phyloP scores from a whole-genome alignment of 2,113 vertebrate genomes.

The Pelodiscus sinensis region DNA sequence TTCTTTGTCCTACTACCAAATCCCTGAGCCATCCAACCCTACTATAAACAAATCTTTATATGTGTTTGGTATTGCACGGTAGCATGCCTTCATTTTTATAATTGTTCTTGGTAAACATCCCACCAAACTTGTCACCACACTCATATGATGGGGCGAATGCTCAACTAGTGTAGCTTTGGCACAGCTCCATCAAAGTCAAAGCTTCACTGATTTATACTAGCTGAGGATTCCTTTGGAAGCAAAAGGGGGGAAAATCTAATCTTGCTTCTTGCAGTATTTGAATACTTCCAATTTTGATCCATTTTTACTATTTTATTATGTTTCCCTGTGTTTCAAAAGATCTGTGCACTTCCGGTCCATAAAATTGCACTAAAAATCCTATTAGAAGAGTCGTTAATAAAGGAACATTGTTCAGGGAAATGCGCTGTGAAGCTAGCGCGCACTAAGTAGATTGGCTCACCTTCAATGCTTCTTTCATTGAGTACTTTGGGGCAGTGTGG shows the following conservation, averaged over 20 bases:
- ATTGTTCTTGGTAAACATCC: not conserved
- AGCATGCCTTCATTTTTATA: slow-evolving; percentile 5
- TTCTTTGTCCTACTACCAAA: not conserved
- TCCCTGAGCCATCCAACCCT: not conserved
- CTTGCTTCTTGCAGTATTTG: not conserved
- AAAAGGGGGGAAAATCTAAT: not conserved
- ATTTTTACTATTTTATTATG: not conserved
- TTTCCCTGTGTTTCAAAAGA: slow-evolving; percentile 1
- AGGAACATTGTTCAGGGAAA: slow-evolving; percentile 56
- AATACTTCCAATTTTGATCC: not conserved
- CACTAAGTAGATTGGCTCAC: slow-evolving; percentile 34
- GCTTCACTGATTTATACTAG: not conserved
- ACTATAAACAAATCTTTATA: not conserved
- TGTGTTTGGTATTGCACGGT: not conserved
- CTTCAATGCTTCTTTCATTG: slow-evolving; percentile 53
- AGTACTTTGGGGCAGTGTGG: slow-evolving; percentile 70
- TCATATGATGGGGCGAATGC: not conserved
- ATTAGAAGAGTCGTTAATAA: slow-evolving; percentile 8
- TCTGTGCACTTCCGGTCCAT: not conserved
- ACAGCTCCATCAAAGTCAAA: not conserved
- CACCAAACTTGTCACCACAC: not conserved
- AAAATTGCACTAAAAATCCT: slow-evolving; percentile 25
- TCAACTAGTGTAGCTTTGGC: not conserved
- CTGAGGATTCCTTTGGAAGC: not conserved
- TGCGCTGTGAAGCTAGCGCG: slow-evolving; percentile 29